Conservation (phyloP, 2,113 vertebrate species). For the Erpornis zantholeuca region DNA sequence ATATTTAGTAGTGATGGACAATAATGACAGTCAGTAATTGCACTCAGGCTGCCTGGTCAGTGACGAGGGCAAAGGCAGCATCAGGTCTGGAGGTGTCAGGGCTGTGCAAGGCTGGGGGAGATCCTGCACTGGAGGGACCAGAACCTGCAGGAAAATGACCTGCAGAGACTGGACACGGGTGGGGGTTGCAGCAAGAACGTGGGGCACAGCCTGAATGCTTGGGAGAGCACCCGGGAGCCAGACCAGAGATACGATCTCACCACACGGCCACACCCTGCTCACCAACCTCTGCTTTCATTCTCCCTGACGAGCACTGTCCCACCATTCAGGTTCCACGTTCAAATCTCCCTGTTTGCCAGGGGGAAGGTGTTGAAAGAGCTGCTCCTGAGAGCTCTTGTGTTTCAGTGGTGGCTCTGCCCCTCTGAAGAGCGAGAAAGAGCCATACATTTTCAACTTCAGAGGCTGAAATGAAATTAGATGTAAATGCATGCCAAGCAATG, state of each 20-base stretch:
- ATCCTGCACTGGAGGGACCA: neutral
- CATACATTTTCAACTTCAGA: neutral
- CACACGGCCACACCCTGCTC: neutral
- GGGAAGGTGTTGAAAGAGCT: neutral
- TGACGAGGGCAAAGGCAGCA: neutral
- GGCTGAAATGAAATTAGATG: neutral
- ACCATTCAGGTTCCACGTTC: neutral
- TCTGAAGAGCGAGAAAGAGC: neutral
- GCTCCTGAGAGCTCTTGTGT: neutral
- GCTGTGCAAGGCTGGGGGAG: neutral
- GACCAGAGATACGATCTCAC: neutral
- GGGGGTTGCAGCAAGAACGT: neutral
- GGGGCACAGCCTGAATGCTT: neutral
- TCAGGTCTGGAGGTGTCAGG: neutral
- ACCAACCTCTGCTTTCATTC: neutral
- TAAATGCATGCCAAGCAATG: neutral
- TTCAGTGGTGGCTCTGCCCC: neutral
- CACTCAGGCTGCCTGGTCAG: rapidly evolving
- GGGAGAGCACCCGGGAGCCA: neutral
- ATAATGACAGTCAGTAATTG: neutral
- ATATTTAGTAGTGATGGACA: neutral
- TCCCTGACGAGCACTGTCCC: neutral
- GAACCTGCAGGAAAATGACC: neutral
- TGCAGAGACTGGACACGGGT: neutral
- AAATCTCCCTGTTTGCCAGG: neutral